These are phyloP conservation scores for Prinia subflava DNA, from an alignment of 2,113 vertebrate genomes.

Conservation along the genomic window DNA sequence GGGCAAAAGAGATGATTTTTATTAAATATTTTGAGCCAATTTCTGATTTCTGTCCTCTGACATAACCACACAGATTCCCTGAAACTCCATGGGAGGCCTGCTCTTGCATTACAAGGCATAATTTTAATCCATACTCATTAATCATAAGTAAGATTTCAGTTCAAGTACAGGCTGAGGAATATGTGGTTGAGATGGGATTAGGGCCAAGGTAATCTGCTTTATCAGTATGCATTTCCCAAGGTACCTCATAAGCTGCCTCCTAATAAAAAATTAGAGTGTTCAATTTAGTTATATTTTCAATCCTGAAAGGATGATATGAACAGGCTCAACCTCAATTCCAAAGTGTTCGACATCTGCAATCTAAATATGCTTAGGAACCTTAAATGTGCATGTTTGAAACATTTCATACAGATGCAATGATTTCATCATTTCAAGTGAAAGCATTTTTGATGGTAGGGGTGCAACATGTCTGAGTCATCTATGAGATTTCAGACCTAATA, in stretches of 20 bases:
- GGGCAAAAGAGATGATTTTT: not conserved
- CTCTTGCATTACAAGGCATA: not conserved
- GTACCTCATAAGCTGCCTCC: not conserved
- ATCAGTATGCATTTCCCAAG: not conserved
- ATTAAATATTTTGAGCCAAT: constrained; percentile 1
- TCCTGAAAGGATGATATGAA: not conserved
- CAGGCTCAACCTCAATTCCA: not conserved
- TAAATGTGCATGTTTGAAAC: not conserved
- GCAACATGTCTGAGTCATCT: not conserved
- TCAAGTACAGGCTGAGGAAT: not conserved
- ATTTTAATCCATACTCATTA: not conserved
- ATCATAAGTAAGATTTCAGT: not conserved
- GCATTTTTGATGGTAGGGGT: not conserved
- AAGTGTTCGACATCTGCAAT: not conserved
- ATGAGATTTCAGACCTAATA: not conserved
- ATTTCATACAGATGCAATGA: not conserved
- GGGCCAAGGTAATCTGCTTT: not conserved
- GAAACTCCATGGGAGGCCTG: not conserved
- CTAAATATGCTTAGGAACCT: not conserved
- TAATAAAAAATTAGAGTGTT: not conserved
- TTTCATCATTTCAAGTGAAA: not conserved
- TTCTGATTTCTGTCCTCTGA: not conserved
- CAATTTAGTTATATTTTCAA: not conserved
- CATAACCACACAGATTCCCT: not conserved
- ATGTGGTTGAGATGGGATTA: not conserved